Percentiles rank a stretch among this genome's conserved stretches.
Evolutionary conservation across 2,888 invertebrate genomes (phyloP).

Genomic region (Scaptomyza cyrtandrae): DNA sequence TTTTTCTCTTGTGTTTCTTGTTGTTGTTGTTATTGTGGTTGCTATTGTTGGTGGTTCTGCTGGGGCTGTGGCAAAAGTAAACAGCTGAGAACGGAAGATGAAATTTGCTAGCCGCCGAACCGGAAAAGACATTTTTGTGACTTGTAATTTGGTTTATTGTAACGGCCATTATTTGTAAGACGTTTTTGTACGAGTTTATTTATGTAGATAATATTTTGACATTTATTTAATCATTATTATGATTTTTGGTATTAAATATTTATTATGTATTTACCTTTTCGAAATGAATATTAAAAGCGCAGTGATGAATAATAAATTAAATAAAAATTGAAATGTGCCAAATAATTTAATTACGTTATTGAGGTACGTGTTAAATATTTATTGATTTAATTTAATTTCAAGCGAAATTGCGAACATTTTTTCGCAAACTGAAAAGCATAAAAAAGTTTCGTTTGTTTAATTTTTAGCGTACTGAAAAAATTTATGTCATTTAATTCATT

Average conservation of each 20-base stretch:
- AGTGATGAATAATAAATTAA: too few relatives aligned
- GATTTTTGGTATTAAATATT: conserved; percentile 21
- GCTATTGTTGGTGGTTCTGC: conserved; percentile 4
- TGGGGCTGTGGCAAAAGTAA: conserved; percentile 27
- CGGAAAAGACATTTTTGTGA: conserved; percentile 67
- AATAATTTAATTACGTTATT: too few relatives aligned
- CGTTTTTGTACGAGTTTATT: conserved; percentile 15
- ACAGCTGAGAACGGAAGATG: conserved; percentile 38
- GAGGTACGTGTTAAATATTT: too few relatives aligned
- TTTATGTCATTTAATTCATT: too few relatives aligned
- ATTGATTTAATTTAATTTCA: too few relatives aligned
- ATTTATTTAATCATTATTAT: conserved; percentile 30
- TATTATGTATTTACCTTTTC: background rate
- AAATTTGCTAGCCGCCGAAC: conserved; percentile 55
- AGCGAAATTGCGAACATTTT: too few relatives aligned
- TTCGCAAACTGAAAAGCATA: too few relatives aligned
- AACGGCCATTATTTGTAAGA: conserved; percentile 35
- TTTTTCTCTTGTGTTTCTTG: conserved; percentile 6
- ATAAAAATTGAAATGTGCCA: too few relatives aligned
- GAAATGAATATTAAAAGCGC: too few relatives aligned
- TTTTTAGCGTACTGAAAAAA: too few relatives aligned
- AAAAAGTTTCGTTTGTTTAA: too few relatives aligned
- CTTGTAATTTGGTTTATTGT: conserved; percentile 72
- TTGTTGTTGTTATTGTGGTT: conserved; percentile 3
- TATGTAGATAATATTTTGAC: conserved; percentile 29